Evolutionary conservation across 2,888 invertebrate species (phyloP), one percentile per base, ranked within the genome.

Genomic region (Tipula lateralis): DNA sequence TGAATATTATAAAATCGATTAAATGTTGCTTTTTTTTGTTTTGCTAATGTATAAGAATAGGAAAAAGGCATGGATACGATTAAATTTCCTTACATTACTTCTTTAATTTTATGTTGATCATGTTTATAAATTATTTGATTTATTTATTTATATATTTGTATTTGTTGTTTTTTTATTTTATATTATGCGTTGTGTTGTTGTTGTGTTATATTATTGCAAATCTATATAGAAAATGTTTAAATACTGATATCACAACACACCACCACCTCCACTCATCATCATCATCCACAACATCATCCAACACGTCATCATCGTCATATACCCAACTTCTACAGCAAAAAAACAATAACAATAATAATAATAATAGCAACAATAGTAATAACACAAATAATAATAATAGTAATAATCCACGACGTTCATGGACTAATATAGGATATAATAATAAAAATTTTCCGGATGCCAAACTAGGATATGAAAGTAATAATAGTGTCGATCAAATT

Each of bases 401-500:
- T 85, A 86, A 86, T 85, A 87, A 87, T 85, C 86, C 87, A 34
- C 86, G 87, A 86, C 86, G 87, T 83, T 87, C 87, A 84, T 87
- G 87, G 87, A 86, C 87, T 85, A 87, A 87, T 86, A 87, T 87
- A 86, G 87, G 87, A 83, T 87, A 87, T 86, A 87, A 87, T 86
- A 87, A 87, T 86, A 87, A 87, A 86, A 87, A 87, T 86, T 87
- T 87, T 83, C 87, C 87, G 24, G 87, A 87, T 86, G 87, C 87
- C 84, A 87, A 87, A 86, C 85, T 87, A 84, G 85, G 86, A 30
- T 87, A 87, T 86, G 87, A 87, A 85, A 87, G 85, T 86, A 87
- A 86, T 86, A 83, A 83, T 83, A 66, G 66, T 66, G 24, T 66
- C 66, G 66, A 66, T 66, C 66, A 66, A 66, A 24, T 24, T 24